phyloP scores from a whole-genome alignment of 2,797 vertebrate species.

The Tadarida brasiliensis region DNA sequence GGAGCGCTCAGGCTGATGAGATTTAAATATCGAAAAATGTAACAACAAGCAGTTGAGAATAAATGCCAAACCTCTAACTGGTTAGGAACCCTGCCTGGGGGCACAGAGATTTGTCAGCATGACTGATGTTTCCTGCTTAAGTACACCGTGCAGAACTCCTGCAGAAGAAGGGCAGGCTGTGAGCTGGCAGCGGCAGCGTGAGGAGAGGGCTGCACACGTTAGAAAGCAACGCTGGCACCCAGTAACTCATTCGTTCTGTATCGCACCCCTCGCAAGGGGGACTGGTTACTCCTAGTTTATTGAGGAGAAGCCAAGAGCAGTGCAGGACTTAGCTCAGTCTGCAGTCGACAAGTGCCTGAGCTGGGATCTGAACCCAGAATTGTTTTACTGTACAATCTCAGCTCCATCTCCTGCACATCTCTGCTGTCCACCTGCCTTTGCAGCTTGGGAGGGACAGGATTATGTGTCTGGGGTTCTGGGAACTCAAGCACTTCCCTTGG shows the following conservation, averaged over 20 bases:
- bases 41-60: conserved; percentile 68
- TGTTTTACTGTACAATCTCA: neutral
- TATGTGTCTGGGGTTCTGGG: neutral
- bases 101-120: conserved; percentile 50
- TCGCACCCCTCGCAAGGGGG: neutral
- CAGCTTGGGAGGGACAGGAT: neutral
- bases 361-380: neutral
- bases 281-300: neutral
- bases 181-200: fast-evolving
- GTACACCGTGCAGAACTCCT: neutral
- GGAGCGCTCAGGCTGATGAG: conserved; percentile 37
- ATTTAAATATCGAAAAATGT: conserved; percentile 75
- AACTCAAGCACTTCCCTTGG: neutral
- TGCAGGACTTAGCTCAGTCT: neutral
- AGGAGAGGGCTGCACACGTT: fast-evolving
- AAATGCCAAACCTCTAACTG: conserved; percentile 74
- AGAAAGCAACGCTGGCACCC: neutral
- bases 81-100: conserved; percentile 63
- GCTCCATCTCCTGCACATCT: neutral
- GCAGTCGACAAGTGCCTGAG: neutral
- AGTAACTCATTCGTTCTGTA: neutral
- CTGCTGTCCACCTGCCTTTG: neutral
- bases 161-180: neutral
- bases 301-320: neutral
- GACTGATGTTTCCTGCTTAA: conserved; percentile 55